Conservation (phyloP, 1,140 invertebrate species). For the Spodoptera litura region DNA sequence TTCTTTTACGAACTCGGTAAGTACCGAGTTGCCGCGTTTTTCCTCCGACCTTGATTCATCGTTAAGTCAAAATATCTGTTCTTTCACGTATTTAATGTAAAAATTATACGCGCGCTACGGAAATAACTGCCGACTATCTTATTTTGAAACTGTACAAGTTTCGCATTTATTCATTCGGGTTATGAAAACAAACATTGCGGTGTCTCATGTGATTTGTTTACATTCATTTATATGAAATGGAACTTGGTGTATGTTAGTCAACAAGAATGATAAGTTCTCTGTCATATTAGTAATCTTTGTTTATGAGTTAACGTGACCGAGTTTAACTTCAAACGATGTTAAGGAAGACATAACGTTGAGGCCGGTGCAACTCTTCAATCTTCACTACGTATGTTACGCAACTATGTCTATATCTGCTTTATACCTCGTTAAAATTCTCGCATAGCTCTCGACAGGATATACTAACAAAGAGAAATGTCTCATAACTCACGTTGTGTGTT, state of each 20-base stretch:
- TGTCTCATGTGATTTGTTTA: not conserved
- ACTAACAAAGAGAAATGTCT: slow-evolving; percentile 37
- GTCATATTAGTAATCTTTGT: not conserved
- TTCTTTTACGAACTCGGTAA: not conserved
- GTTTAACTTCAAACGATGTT: slow-evolving; percentile 39
- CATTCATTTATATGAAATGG: not conserved
- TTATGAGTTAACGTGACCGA: slow-evolving; percentile 18
- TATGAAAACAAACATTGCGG: slow-evolving; percentile 2
- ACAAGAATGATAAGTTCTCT: not conserved
- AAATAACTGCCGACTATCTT: not conserved
- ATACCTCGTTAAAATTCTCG: slow-evolving; percentile 36
- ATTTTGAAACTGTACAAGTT: not conserved
- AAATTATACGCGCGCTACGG: not conserved
- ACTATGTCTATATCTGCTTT: slow-evolving; percentile 17
- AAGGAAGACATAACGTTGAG: not conserved
- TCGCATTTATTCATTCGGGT: not conserved
- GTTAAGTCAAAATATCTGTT: not conserved
- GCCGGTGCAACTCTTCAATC: not conserved
- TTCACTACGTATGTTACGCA: slow-evolving; percentile 20
- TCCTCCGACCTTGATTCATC: slow-evolving; percentile 1
- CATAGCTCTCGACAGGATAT: slow-evolving; percentile 28
- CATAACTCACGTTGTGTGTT: slow-evolving; percentile 23
- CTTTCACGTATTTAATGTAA: not conserved
- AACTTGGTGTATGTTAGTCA: slow-evolving; percentile 6
- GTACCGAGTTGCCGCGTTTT: not conserved